These are phyloP conservation scores for Danio rerio DNA, from an alignment of 2,113 vertebrate species.

Conservation along the genomic window DNA sequence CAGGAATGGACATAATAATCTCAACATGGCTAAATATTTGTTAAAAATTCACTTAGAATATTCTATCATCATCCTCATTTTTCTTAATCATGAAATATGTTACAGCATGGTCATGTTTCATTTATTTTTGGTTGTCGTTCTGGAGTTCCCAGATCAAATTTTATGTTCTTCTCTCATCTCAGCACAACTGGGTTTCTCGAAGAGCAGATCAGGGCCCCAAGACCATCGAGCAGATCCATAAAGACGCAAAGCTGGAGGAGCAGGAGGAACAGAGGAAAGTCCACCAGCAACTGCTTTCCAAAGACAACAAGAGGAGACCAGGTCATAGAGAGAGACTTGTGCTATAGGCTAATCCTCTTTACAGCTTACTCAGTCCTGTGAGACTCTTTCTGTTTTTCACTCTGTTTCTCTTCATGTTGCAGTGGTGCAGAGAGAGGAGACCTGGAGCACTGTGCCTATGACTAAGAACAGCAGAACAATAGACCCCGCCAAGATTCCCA, in stretches of 20 bases:
- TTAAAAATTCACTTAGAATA: no score
- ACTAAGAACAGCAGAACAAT: constrained; percentile 96
- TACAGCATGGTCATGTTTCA: neutral
- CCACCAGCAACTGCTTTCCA: constrained; percentile 93
- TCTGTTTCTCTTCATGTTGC: constrained; percentile 29
- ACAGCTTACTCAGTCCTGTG: constrained; percentile 61
- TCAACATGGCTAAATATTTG: no score
- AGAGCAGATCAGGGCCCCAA: constrained; percentile 96
- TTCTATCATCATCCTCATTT: neutral
- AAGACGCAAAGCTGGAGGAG: constrained; percentile 98
- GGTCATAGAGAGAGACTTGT: constrained; percentile 74
- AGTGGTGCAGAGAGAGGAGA: constrained; percentile 85
- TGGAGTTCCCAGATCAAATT: neutral
- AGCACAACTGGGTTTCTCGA: constrained; percentile 97
- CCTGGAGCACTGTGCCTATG: constrained; percentile 97
- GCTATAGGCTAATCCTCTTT: constrained; percentile 68
- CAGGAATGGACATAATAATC: no score
- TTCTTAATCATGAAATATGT: neutral
- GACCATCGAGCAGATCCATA: constrained; percentile 98
- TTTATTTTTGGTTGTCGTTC: neutral
- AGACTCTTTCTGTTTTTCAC: neutral
- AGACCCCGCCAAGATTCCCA: constrained; percentile 96
- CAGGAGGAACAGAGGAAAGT: constrained; percentile 97
- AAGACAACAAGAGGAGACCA: constrained; percentile 91
- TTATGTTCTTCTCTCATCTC: neutral